Evolutionary conservation across 2,113 vertebrate genomes (phyloP).

Genomic region (Eulacestoma nigropectus): DNA sequence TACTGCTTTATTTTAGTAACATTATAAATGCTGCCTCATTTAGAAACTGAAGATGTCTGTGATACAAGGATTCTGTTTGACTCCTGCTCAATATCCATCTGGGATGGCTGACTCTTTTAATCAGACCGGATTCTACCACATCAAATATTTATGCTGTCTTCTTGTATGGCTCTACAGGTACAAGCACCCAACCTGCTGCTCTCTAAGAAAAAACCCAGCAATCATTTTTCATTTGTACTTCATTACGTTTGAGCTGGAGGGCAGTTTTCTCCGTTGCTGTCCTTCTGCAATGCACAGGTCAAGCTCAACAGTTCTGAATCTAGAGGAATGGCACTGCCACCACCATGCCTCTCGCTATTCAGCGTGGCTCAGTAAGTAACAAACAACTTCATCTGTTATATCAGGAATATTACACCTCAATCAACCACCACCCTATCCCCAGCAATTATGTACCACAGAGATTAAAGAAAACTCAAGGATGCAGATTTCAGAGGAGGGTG

Average conservation of each 20-base stretch:
- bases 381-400: neutral
- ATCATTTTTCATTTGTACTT: neutral
- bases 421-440: neutral
- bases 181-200: neutral
- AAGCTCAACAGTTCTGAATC: rapidly evolving
- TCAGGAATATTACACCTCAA: neutral
- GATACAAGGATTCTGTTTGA: neutral
- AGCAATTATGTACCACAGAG: neutral
- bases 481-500: neutral
- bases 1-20: neutral
- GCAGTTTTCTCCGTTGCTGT: neutral
- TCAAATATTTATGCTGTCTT: neutral
- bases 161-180: neutral
- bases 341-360: neutral
- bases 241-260: rapidly evolving
- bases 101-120: neutral
- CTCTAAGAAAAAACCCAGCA: neutral
- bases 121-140: neutral
- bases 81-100: neutral
- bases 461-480: neutral
- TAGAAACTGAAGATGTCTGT: neutral
- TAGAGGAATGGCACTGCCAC: neutral
- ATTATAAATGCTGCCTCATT: neutral
- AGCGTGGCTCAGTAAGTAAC: neutral
- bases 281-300: neutral